A percentile compares a stretch with the other conserved stretches of the same genome.
phyloP scores from a whole-genome alignment of 2,888 invertebrate genomes.

The Chaitophorus viminalis region DNA sequence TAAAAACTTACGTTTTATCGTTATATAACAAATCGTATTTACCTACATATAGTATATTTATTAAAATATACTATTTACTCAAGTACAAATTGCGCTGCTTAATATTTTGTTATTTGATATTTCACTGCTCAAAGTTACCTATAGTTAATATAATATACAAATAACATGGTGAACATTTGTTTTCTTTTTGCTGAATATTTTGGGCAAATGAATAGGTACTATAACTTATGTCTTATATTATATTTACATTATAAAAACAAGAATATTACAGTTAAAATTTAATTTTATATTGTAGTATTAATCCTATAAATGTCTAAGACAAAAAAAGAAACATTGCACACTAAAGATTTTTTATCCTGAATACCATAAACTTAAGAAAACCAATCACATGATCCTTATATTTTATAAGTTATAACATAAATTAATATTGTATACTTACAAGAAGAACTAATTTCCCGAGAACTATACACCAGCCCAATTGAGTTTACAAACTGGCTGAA shows the following conservation, averaged over 20 bases:
- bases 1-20: background rate
- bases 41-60: background rate
- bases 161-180: no score
- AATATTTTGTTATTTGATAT: no score
- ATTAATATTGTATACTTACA: slow-evolving; percentile 40
- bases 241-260: background rate
- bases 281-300: background rate
- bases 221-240: no score
- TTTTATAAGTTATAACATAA: slow-evolving; percentile 6
- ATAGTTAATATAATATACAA: no score
- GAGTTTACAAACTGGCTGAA: slow-evolving; percentile 56
- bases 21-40: background rate
- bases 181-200: no score
- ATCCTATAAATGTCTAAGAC: background rate
- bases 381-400: background rate
- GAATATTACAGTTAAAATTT: background rate
- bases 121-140: no score
- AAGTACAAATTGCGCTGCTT: no score
- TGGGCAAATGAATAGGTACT: no score
- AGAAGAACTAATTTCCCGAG: slow-evolving; percentile 38
- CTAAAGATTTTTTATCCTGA: background rate
- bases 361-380: background rate
- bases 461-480: slow-evolving; percentile 55
- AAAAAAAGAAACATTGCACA: background rate
- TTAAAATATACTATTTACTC: background rate